phyloP scores from a whole-genome alignment of 2,888 invertebrate genomes.

The Nipponacmea schrenckii region DNA sequence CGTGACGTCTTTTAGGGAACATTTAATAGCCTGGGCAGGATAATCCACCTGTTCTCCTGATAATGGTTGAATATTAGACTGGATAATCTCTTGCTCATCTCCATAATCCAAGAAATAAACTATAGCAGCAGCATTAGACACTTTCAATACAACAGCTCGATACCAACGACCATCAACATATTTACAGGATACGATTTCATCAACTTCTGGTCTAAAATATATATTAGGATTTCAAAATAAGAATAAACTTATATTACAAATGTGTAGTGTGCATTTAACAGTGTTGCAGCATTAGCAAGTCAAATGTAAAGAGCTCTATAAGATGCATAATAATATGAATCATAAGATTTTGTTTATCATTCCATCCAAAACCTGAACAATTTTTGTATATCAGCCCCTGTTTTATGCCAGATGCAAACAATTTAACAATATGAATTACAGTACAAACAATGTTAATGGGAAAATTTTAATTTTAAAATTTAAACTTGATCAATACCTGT shows the following conservation, averaged over 20 bases:
- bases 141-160: conserved; percentile 42
- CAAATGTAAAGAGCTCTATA: too few species aligned
- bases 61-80: conserved; percentile 31
- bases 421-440: too few species aligned
- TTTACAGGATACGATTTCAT: conserved; percentile 46
- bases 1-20: conserved; percentile 34
- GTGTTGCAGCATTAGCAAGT: too few species aligned
- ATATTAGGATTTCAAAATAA: neutral
- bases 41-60: conserved; percentile 22
- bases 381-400: too few species aligned
- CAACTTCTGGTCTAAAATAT: conserved; percentile 32
- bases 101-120: conserved; percentile 55
- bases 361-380: too few species aligned
- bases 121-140: conserved; percentile 23
- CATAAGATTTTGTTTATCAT: too few species aligned
- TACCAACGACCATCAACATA: conserved; percentile 46
- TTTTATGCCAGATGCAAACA: too few species aligned
- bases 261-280: too few species aligned
- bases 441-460: too few species aligned
- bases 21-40: conserved; percentile 41
- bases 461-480: too few species aligned
- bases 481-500: neutral
- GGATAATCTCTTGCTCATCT: conserved; percentile 39
- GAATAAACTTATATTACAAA: neutral
- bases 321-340: too few species aligned